Evolutionary conservation across 2,113 vertebrate species (phyloP), one percentile per base, ranked within the genome.

Genomic region (Polypterus senegalus): DNA sequence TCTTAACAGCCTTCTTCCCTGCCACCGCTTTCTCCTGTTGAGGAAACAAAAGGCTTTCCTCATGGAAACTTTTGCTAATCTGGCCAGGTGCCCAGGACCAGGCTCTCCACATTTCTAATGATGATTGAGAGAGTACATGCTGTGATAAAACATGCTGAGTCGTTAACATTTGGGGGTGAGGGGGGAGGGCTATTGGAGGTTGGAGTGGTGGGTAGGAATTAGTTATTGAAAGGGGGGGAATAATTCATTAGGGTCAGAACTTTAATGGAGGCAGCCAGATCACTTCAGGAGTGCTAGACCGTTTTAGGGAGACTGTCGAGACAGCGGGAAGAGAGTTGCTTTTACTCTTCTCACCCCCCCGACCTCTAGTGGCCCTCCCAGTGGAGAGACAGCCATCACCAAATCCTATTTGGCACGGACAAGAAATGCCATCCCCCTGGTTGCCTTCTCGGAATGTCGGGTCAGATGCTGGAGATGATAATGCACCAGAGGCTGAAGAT

Each of bases 31-130:
- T 62, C 57, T 70, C 67, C 77, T 66, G 66, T 67, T 70, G 77
- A 79, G 79, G 81, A 82, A 84, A 85, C 81, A 87, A 76, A 68
- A 78, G 80, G 75, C 81, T 89, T 91, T 87, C 85, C 87, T 93
- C 85, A 88, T 89, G 93, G 93, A 93, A 95, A 92, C 76, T 92
- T 85, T 94, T 83, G 90, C 83, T 81, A 79, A 86, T 70, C 81
- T 95, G 93, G 92, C 89, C 0, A 4, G 2, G 3, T 68, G 86
- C 90, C 92, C 79, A 63, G 49, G 69, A 72, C 83, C 73, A 79
- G 79, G 87, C 88, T 79, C 78, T 88, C 86, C 79, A 77, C 61
- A 6, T 80, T 80, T 83, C 83, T 85, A 82, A 86, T 74, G 82
- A 83, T 89, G 91, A 89, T 86, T 86, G 89, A 92, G 83, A 88